Evolutionary conservation across 2,888 invertebrate genomes (phyloP).

Genomic region (Limnephilus lunatus): DNA sequence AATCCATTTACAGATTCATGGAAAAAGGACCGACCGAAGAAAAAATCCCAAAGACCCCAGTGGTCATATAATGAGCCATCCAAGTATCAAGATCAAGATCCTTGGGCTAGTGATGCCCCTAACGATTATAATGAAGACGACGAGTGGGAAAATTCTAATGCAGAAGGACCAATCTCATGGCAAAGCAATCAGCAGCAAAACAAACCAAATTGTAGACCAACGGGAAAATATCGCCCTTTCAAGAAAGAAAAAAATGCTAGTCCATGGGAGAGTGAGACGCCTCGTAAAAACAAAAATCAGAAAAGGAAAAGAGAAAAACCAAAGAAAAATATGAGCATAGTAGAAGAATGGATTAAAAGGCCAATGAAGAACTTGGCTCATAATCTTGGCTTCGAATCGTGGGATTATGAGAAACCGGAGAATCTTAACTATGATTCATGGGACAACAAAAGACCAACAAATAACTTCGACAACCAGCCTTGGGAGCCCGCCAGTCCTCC

Average conservation of each 20-base stretch:
- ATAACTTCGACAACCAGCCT: background rate
- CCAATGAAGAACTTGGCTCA: background rate
- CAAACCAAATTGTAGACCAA: background rate
- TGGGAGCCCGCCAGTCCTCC: background rate
- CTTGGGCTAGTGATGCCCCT: conserved; percentile 12
- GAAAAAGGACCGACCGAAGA: conserved; percentile 15
- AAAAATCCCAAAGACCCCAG: background rate
- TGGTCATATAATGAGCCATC: background rate
- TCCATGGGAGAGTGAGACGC: background rate
- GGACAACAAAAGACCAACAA: background rate
- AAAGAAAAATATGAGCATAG: background rate
- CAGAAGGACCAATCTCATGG: conserved; percentile 3
- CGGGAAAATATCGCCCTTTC: background rate
- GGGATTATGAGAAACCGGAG: background rate
- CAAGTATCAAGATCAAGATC: background rate
- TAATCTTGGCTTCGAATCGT: background rate
- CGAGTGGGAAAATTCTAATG: background rate
- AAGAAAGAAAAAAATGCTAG: background rate
- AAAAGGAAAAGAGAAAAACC: background rate
- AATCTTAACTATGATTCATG: background rate
- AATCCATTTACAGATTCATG: background rate
- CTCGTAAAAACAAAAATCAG: background rate
- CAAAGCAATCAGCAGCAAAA: background rate
- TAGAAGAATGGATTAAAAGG: background rate
- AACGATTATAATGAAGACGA: background rate